Evolutionary conservation across 2,888 invertebrate species (phyloP).

Genomic region (Lasioglossum oenotherae): DNA sequence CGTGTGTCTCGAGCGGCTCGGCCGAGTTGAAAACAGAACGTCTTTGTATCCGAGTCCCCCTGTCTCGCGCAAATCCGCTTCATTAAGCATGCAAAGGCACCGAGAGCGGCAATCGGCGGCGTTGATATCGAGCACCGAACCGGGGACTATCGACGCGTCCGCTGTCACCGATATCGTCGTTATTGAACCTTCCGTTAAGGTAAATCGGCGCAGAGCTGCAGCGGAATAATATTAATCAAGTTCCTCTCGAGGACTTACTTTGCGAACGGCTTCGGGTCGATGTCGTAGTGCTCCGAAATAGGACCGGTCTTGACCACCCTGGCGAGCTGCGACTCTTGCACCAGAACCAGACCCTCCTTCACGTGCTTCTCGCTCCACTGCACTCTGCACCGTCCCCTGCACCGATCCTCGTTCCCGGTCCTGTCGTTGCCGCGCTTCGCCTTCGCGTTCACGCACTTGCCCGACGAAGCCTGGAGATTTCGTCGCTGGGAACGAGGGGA

Average conservation of each 20-base stretch:
- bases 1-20: neutral
- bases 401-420: slow-evolving; percentile 72
- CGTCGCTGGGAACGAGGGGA: slow-evolving; percentile 80
- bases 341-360: slow-evolving; percentile 84
- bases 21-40: slow-evolving; percentile 16
- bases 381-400: slow-evolving; percentile 82
- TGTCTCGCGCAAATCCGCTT: slow-evolving; percentile 64
- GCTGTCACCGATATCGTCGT: slow-evolving; percentile 48
- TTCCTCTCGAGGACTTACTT: slow-evolving; percentile 79
- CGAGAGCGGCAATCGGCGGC: slow-evolving; percentile 25
- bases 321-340: slow-evolving; percentile 84
- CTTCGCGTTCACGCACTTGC: slow-evolving; percentile 67
- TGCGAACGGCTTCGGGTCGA: slow-evolving; percentile 85
- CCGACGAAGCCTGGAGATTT: slow-evolving; percentile 73
- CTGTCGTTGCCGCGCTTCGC: slow-evolving; percentile 62
- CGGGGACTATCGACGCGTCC: slow-evolving; percentile 41
- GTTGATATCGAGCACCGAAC: slow-evolving; percentile 52
- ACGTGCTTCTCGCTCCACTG: slow-evolving; percentile 85
- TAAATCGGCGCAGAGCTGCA: neutral
- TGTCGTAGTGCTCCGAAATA: slow-evolving; percentile 85
- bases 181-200: slow-evolving; percentile 68
- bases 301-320: slow-evolving; percentile 85
- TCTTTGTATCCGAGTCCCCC: slow-evolving; percentile 45
- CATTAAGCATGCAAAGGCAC: slow-evolving; percentile 71
- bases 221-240: neutral